Evolutionary conservation across 1,140 invertebrate species (phyloP).

Genomic region (Stenopsyche tienmushanensis): DNA sequence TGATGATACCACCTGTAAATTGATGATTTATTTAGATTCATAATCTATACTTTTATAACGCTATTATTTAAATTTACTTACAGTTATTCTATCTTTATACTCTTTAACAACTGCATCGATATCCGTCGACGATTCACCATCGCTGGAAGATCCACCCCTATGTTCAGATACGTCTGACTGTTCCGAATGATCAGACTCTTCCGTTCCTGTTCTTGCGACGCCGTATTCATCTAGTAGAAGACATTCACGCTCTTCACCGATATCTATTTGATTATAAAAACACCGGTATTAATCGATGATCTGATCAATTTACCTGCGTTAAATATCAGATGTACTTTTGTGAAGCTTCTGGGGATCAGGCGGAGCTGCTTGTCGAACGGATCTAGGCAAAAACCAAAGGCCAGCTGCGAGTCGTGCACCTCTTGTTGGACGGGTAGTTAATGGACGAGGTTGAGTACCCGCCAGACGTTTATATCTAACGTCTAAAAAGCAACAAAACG

Average conservation of each 20-base stretch:
- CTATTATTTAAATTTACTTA: conserved; percentile 34
- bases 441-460: conserved; percentile 12
- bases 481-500: conserved; percentile 26
- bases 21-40: neutral
- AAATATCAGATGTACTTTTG: conserved; percentile 27
- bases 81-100: conserved; percentile 57
- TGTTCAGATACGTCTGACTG: conserved; percentile 38
- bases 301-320: too few relatives aligned
- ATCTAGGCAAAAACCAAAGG: conserved; percentile 40
- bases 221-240: conserved; percentile 56
- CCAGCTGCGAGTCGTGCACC: conserved; percentile 35
- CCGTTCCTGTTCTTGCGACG: conserved; percentile 48
- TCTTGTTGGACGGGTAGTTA: conserved; percentile 6
- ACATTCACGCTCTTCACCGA: conserved; percentile 54
- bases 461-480: conserved; percentile 39
- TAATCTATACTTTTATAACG: neutral
- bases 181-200: conserved; percentile 48
- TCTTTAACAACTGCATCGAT: conserved; percentile 61
- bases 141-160: conserved; percentile 35
- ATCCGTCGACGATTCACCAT: conserved; percentile 56
- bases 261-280: neutral
- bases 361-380: conserved; percentile 32
- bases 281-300: too few relatives aligned
- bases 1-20: conserved; percentile 50
- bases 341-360: conserved; percentile 18